Conservation (phyloP, 1,140 invertebrate species). For the Drosophila bocki region DNA sequence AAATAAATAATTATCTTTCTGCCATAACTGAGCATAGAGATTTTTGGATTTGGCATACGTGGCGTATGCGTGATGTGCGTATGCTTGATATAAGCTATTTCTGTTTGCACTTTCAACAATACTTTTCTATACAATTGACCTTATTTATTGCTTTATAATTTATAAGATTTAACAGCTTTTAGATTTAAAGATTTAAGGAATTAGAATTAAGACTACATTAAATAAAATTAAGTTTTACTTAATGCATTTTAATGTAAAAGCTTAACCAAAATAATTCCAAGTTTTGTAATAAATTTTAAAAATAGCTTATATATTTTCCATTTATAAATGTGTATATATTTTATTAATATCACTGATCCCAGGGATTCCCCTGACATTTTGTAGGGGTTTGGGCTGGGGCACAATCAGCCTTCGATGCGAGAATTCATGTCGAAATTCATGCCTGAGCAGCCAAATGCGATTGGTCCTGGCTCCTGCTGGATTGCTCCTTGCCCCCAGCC, state of each 20-base stretch:
- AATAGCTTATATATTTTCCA: not conserved
- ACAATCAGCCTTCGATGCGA: slow-evolving; percentile 19
- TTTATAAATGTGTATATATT: not conserved
- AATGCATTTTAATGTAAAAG: too few species aligned
- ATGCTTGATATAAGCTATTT: too few species aligned
- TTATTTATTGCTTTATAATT: not conserved
- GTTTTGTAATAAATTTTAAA: not conserved
- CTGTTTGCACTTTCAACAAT: not conserved
- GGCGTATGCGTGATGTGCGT: slow-evolving; percentile 2
- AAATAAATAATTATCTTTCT: slow-evolving; percentile 20
- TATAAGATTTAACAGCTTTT: not conserved
- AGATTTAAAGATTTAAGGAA: too few species aligned
- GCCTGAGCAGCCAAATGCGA: slow-evolving; percentile 58
- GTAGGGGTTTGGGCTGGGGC: not conserved
- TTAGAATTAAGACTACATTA: too few species aligned
- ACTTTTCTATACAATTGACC: too few species aligned
- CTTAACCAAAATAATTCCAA: too few species aligned
- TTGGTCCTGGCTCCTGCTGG: slow-evolving; percentile 22
- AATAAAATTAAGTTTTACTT: too few species aligned
- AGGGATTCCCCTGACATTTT: slow-evolving; percentile 1
- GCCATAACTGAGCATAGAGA: slow-evolving; percentile 3
- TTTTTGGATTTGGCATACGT: slow-evolving; percentile 2
- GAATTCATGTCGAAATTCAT: slow-evolving; percentile 65
- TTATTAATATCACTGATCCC: not conserved
- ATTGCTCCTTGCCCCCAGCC: not conserved